These are phyloP conservation scores for Heteromyza rotundicornis DNA, from an alignment of 2,888 invertebrate species.

Conservation along the genomic window DNA sequence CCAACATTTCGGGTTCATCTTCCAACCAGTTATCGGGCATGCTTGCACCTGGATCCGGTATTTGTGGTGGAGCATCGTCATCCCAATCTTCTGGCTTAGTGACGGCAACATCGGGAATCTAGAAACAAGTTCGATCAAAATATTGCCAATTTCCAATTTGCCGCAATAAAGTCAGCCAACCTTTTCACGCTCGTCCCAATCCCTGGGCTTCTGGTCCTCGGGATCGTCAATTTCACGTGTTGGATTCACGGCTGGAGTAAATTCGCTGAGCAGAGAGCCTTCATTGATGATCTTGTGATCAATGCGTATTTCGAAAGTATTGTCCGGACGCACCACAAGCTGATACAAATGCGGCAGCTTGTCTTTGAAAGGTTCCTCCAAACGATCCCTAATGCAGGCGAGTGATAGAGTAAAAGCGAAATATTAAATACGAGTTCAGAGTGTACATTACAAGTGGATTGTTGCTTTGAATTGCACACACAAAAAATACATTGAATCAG, in stretches of 20 bases:
- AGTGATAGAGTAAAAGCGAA: too few species aligned
- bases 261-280: slow-evolving; percentile 87
- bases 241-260: slow-evolving; percentile 94
- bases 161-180: slow-evolving; percentile 35
- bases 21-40: slow-evolving; percentile 94
- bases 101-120: slow-evolving; percentile 87
- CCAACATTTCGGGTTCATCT: slow-evolving; percentile 83
- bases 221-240: slow-evolving; percentile 94
- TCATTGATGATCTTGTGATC: slow-evolving; percentile 85
- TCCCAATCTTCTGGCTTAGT: slow-evolving; percentile 97
- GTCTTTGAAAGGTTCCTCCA: slow-evolving; percentile 89
- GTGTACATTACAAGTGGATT: too few species aligned
- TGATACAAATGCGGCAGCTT: slow-evolving; percentile 90
- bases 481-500: too few species aligned
- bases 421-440: too few species aligned
- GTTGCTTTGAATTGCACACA: too few species aligned
- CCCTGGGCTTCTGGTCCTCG: slow-evolving; percentile 79
- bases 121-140: slow-evolving; percentile 5
- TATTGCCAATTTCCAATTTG: background rate
- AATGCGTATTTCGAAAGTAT: slow-evolving; percentile 78
- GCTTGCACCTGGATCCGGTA: slow-evolving; percentile 81
- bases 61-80: slow-evolving; percentile 89
- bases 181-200: slow-evolving; percentile 96
- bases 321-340: slow-evolving; percentile 79
- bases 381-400: slow-evolving; percentile 66